These are phyloP conservation scores for Myzus persicae DNA, from an alignment of 1,140 invertebrate genomes.

Conservation along the genomic window DNA sequence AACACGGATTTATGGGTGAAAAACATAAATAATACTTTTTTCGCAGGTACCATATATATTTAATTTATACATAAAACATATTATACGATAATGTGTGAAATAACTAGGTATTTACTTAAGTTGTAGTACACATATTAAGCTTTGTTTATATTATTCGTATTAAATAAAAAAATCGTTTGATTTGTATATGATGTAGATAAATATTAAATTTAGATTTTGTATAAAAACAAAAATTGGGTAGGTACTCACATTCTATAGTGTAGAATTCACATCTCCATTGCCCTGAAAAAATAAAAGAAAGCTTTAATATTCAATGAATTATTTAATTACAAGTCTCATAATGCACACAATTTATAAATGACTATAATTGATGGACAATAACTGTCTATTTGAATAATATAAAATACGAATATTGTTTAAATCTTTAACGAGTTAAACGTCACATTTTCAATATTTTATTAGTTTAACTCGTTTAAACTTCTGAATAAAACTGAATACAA, in stretches of 20 bases:
- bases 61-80: too few species aligned
- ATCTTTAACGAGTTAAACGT: not conserved
- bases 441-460: not conserved
- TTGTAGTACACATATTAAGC: too few species aligned
- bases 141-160: not conserved
- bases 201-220: not conserved
- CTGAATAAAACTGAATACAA: not conserved
- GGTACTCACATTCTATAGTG: not conserved
- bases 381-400: not conserved
- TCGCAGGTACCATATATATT: fast-evolving
- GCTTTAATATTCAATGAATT: not conserved
- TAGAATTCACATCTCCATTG: not conserved
- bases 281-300: not conserved
- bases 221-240: not conserved
- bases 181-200: not conserved
- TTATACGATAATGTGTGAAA: too few species aligned
- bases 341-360: not conserved
- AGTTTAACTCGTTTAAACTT: not conserved
- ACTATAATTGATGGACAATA: not conserved
- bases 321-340: not conserved
- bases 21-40: too few species aligned
- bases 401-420: not conserved
- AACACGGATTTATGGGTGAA: too few species aligned
- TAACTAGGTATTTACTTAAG: too few species aligned
- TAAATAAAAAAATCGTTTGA: not conserved